These are phyloP conservation scores for Aphrophora alni DNA, from an alignment of 2,888 invertebrate species.

Conservation along the genomic window DNA sequence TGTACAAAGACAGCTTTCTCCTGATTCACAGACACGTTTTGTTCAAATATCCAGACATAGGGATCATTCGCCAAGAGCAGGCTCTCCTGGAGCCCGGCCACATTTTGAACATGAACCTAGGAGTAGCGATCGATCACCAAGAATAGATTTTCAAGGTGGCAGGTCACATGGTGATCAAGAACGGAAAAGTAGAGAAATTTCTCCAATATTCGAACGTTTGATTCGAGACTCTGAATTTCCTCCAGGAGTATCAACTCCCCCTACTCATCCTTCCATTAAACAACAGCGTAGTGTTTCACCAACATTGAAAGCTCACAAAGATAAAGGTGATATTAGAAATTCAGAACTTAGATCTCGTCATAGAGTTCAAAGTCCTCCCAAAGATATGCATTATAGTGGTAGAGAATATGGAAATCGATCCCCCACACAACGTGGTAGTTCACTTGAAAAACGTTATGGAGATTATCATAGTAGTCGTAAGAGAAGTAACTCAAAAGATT, in stretches of 20 bases:
- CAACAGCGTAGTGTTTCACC: not conserved
- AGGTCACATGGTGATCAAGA: not conserved
- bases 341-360: not conserved
- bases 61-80: not conserved
- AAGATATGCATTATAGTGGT: not conserved
- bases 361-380: not conserved
- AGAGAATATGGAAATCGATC: not conserved
- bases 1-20: not conserved
- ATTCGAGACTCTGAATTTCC: not conserved
- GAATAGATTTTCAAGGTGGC: no score
- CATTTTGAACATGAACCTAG: no score
- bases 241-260: not conserved
- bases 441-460: not conserved
- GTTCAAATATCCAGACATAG: not conserved
- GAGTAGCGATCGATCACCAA: not conserved
- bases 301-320: not conserved
- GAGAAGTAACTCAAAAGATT: not conserved
- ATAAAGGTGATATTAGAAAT: not conserved
- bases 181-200: not conserved
- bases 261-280: not conserved
- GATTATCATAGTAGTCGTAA: not conserved
- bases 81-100: not conserved
- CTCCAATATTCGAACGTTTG: not conserved
- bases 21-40: not conserved
- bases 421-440: not conserved